Evolutionary conservation across 2,888 invertebrate genomes (phyloP).

Genomic region (Apomyelois bistriatella): DNA sequence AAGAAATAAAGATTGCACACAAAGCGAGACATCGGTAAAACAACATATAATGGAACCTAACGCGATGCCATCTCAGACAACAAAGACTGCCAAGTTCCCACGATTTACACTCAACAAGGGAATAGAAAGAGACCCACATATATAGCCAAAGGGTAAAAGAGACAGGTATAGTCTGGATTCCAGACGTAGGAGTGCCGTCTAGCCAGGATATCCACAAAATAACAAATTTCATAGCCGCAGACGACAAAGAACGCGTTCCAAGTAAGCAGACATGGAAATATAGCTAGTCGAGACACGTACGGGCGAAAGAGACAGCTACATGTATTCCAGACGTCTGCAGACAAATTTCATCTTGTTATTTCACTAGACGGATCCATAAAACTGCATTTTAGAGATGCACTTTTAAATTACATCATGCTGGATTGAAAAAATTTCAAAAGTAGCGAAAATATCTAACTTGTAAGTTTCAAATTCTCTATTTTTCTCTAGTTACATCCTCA

Average conservation of each 20-base stretch:
- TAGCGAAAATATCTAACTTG: too few relatives aligned
- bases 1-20: not conserved
- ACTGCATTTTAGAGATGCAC: not conserved
- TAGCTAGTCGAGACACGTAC: not conserved
- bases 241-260: conserved; percentile 8
- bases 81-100: conserved; percentile 3
- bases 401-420: not conserved
- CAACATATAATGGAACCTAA: conserved; percentile 12
- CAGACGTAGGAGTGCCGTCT: conserved; percentile 8
- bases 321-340: not conserved
- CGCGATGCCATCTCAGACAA: conserved; percentile 7
- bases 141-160: not conserved
- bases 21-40: not conserved
- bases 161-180: conserved; percentile 6
- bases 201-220: conserved; percentile 10
- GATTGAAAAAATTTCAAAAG: not conserved
- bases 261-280: not conserved
- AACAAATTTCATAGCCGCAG: conserved; percentile 11
- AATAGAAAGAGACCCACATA: not conserved
- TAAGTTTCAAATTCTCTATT: too few relatives aligned
- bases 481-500: too few relatives aligned
- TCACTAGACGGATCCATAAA: not conserved
- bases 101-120: not conserved
- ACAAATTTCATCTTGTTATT: not conserved
- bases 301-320: not conserved